phyloP scores from a whole-genome alignment of 1,140 invertebrate genomes.

The Oncopodura yosiiana region DNA sequence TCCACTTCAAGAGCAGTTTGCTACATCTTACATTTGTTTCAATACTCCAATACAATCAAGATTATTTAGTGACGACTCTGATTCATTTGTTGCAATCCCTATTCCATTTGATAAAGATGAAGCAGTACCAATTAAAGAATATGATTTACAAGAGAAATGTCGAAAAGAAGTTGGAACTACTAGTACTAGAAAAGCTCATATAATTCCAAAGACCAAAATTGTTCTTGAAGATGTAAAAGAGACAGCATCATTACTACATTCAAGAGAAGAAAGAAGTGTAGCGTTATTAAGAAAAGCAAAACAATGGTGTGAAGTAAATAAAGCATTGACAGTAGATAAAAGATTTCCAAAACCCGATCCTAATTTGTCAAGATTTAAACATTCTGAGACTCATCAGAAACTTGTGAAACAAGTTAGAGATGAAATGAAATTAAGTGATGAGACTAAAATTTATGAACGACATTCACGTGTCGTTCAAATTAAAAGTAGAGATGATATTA shows the following conservation, averaged over 20 bases:
- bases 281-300: constrained; percentile 15
- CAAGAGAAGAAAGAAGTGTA: background rate
- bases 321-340: constrained; percentile 20
- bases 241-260: background rate
- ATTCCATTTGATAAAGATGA: constrained; percentile 8
- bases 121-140: constrained; percentile 2
- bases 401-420: background rate
- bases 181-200: constrained; percentile 12
- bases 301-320: constrained; percentile 26
- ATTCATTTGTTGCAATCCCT: background rate
- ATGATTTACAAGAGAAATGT: constrained; percentile 8
- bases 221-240: constrained; percentile 10
- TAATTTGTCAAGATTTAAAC: constrained; percentile 11
- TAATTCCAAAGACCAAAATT: background rate
- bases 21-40: constrained; percentile 8
- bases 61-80: constrained; percentile 13
- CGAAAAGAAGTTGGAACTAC: constrained; percentile 9
- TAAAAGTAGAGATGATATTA: too few relatives aligned
- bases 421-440: background rate
- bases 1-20: constrained; percentile 10
- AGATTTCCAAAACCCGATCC: constrained; percentile 25
- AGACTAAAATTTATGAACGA: too few relatives aligned
- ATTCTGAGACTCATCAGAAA: constrained; percentile 5
- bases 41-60: constrained; percentile 1
- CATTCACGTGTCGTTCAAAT: too few relatives aligned